A percentile compares a stretch with the other conserved stretches of the same genome.
These are phyloP conservation scores for Anolis apletophallus DNA, from an alignment of 2,797 vertebrate genomes.

Conservation along the genomic window DNA sequence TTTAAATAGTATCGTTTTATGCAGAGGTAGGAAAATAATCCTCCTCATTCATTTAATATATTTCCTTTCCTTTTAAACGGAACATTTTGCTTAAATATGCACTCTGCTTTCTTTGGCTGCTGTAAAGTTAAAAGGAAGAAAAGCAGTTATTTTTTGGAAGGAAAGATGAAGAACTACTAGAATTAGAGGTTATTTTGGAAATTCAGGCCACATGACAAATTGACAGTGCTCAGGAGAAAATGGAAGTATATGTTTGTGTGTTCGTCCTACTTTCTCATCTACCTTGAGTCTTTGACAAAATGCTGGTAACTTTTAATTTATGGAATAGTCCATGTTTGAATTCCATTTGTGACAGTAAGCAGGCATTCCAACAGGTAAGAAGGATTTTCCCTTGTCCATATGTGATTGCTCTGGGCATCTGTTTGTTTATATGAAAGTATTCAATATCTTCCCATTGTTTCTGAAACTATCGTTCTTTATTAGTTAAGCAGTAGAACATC, in stretches of 20 bases:
- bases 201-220: constrained; percentile 4
- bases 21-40: neutral
- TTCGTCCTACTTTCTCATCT: constrained; percentile 3
- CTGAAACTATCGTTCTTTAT: constrained; percentile 7
- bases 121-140: constrained; percentile 23
- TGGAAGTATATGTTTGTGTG: neutral
- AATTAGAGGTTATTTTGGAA: constrained; percentile 9
- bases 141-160: constrained; percentile 30
- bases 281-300: constrained; percentile 14
- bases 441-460: neutral
- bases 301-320: neutral
- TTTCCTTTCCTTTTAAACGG: neutral
- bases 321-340: constrained; percentile 22
- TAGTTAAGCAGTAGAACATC: constrained; percentile 7
- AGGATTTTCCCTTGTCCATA: constrained; percentile 30
- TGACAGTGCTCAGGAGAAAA: neutral
- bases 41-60: neutral
- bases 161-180: neutral
- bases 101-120: constrained; percentile 4
- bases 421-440: constrained; percentile 33
- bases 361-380: constrained; percentile 15
- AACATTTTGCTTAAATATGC: neutral
- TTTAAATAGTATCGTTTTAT: constrained; percentile 28
- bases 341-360: constrained; percentile 32
- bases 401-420: constrained; percentile 34